Evolutionary conservation across 2,888 invertebrate genomes (phyloP), one percentile per base, ranked within the genome.

Genomic region (Lepidocyrtoides sp.): DNA sequence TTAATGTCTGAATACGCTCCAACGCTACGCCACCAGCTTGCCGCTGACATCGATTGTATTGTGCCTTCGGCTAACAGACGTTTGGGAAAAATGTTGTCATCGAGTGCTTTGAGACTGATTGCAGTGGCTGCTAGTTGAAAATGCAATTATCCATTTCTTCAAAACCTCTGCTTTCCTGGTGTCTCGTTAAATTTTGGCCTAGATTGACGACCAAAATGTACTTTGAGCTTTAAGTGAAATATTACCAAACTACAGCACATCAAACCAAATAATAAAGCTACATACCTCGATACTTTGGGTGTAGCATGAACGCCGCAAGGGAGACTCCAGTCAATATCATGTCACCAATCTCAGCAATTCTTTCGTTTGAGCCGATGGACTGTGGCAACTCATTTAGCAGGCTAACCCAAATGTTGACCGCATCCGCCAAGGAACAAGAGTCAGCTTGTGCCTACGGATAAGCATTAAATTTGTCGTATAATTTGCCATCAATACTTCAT

Each of bases 391-490:
- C 17, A 10, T 3, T 14, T 4, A 14, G 0, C n/a, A 81, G 10
- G 8, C 69, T 7, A 10, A 82, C 51, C 83, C 83, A 83, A 1
- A 17, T 17, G 4, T 20, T 0, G 23, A 54, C 51, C 8, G 72
- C 72, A 23, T 83, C 89, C 1, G 89, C 89, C 2, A 72, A 23
- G 0, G 69, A 66, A 5, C 66, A 48, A 0, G 8, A 20, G 3
- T 89, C 89, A 44, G 20, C 14, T 36, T 88, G 88, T 3, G n/a
- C 63, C 66, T 88, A n/a, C 41, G 48, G 63, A 3, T n/a, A 54
- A 60, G 10, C 23, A 26, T 8, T 26, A 10, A 10, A 8, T 26
- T 32, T 23, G 26, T 79, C 8, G 20, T 72, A 36, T 63, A n/a
- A n/a, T n/a, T n/a, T 63, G 29, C 5, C 8, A 26, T 8, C 4